Evolutionary conservation across 2,797 vertebrate genomes (phyloP).

Genomic region (Martes flavigula): DNA sequence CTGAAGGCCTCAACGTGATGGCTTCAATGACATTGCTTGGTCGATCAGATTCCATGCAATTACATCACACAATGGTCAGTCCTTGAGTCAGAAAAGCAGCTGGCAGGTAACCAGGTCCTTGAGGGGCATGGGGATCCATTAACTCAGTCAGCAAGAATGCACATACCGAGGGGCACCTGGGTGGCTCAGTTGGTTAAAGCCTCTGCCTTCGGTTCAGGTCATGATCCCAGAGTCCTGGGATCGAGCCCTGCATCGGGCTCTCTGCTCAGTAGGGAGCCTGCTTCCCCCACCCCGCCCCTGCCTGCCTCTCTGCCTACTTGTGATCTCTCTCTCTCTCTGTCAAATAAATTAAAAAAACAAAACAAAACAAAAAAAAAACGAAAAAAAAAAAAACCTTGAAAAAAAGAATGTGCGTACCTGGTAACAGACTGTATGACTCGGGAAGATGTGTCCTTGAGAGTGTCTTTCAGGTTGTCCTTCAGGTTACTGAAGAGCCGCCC

Average conservation of each 20-base stretch:
- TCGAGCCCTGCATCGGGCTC: too few relatives aligned
- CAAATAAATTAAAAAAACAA: too few relatives aligned
- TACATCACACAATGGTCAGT: neutral
- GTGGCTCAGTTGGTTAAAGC: too few relatives aligned
- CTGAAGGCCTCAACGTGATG: neutral
- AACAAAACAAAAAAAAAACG: too few relatives aligned
- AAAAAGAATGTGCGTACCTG: slow-evolving; percentile 86
- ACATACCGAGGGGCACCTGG: slow-evolving; percentile 86
- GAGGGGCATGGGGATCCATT: neutral
- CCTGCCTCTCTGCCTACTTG: too few relatives aligned
- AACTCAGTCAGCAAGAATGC: neutral
- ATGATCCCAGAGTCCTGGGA: too few relatives aligned
- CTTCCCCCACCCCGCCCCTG: too few relatives aligned
- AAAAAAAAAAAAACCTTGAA: too few relatives aligned
- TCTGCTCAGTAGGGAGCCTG: too few relatives aligned
- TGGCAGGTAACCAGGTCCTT: neutral
- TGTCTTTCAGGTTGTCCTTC: slow-evolving; percentile 99
- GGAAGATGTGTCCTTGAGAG: slow-evolving; percentile 97
- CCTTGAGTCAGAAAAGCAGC: neutral
- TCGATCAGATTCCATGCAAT: neutral
- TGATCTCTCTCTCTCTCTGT: too few relatives aligned
- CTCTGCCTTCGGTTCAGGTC: too few relatives aligned
- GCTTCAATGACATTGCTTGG: neutral
- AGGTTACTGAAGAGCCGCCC: slow-evolving; percentile 99
- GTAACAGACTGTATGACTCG: slow-evolving; percentile 99